Evolutionary conservation across 2,797 vertebrate genomes (phyloP), one percentile per base, ranked within the genome.

Genomic region (Rhodeus uyekii): DNA sequence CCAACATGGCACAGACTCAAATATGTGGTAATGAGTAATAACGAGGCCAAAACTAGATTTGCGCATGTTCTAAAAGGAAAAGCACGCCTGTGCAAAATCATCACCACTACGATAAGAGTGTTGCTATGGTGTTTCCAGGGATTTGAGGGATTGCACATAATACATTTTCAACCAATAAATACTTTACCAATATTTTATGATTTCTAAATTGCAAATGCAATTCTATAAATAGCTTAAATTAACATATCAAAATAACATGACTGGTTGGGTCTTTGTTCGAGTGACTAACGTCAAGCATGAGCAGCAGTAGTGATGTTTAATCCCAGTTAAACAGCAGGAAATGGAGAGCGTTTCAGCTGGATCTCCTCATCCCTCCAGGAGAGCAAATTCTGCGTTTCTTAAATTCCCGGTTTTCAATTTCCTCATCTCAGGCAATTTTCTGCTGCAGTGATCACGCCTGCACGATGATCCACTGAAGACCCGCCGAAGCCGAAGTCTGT

Each of bases 351-450:
- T 29, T 78, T 65, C 76, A 78, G 34, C n/a, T 6, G 16, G 4
- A 5, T 10, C 48, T 42, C 38, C 48, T 58, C 55, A 53, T 53
- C 48, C 78, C 81, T 67, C 63, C 86, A 76, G 79, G 16, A 48
- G 38, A 63, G 44, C 19, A 76, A 18, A 61, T 50, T 60, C 69
- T 72, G 53, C 19, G 81, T 88, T 86, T 82, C 86, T 84, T 85
- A 84, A 87, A 88, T 58, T 68, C 61, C n/a, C 16, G 13, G 64
- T 46, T 63, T 79, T 60, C 42, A 48, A 82, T 78, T 53, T 46
- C 44, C 60, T 76, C 89, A 89, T 83, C 89, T 89, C 88, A 88
- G 87, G 92, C 91, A 92, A 93, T 93, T 94, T 94, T 93, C 91
- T 91, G 93, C 92, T 88, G 90, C 89, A 89, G 88, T 93, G 92